Percentiles rank a stretch among this genome's conserved stretches.
These are phyloP conservation scores for Protonemura montana DNA, from an alignment of 2,888 invertebrate genomes.

Conservation along the genomic window DNA sequence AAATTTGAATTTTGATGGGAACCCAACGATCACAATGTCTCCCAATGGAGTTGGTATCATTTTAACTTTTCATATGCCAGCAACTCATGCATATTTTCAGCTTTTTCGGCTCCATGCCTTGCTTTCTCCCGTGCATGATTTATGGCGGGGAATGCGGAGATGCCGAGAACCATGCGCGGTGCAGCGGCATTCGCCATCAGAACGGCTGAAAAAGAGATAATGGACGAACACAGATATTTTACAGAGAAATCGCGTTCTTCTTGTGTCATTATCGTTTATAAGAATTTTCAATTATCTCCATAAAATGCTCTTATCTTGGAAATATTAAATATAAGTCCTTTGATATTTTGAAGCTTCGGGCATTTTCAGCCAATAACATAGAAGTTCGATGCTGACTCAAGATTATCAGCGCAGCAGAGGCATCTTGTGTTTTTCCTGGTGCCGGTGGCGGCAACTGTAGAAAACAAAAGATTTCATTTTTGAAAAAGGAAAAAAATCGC, in stretches of 20 bases:
- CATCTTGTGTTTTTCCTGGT: neutral
- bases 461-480: too few species aligned
- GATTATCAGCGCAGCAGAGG: neutral
- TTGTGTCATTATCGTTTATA: neutral
- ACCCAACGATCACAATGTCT: constrained; percentile 20
- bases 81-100: constrained; percentile 27
- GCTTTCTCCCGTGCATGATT: constrained; percentile 23
- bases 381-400: neutral
- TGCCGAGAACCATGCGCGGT: neutral
- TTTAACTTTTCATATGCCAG: constrained; percentile 37
- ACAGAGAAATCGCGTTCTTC: neutral
- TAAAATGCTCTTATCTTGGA: neutral
- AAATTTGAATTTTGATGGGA: constrained; percentile 33
- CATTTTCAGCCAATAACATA: neutral
- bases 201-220: neutral
- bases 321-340: neutral
- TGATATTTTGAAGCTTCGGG: neutral
- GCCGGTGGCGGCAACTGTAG: neutral
- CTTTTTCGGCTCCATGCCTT: constrained; percentile 12
- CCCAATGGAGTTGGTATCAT: constrained; percentile 27
- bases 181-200: neutral
- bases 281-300: constrained; percentile 12
- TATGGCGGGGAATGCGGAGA: neutral
- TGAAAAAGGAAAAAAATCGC: too few species aligned
- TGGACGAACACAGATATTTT: neutral